Base-by-base conservation (phyloP, 2,113 vertebrate species). In the Chlorodrepanis virens region DNA sequence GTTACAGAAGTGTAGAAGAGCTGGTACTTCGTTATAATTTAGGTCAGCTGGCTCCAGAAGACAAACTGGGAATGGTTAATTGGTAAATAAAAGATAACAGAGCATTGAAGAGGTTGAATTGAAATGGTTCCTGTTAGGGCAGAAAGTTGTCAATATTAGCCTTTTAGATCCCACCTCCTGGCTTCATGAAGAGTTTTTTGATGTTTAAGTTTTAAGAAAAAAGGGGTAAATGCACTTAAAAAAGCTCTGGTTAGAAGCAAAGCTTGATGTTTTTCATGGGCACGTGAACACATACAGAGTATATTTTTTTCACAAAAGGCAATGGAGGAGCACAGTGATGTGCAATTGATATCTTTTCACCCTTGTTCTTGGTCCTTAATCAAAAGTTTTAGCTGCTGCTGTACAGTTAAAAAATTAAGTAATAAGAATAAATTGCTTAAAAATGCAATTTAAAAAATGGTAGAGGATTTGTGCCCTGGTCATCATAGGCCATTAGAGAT, bases 221-320 rank as follows among this genome's bases (percentile, higher is more conserved):
- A 79, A 60, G 0, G 1, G 4, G 8, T 18, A 14, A 63, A 69
- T 86, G 13, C 16, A 53, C n/a, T 56, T 28, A 39, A 82, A 78
- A 65, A 68, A 33, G 31, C 31, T 31, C 13, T 14, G 10, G 1
- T 54, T 54, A 75, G 12, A 63, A 59, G 39, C 11, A 53, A 40
- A 91, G 18, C 6, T 68, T 74, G 12, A 23, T 54, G 28, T 71
- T 93, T 25, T 19, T 83, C 52, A 31, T 67, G 16, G 39, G 57
- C 16, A 40, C 2, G 2, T 3, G 2, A 11, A 7, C 2, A 29
- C 12, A 13, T 2, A 35, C 1, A 56, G 23, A 10, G 11, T 6
- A 15, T 40, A 50, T 52, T 37, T 78, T 23, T 56, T 59, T 68
- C 29, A 39, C 14, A 67, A 5, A 10, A 71, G 18, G 16, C 25